Evolutionary conservation across 92 coral and sea anemone genomes (phyloP).

Genomic region (Epizoanthus illoricatus): DNA sequence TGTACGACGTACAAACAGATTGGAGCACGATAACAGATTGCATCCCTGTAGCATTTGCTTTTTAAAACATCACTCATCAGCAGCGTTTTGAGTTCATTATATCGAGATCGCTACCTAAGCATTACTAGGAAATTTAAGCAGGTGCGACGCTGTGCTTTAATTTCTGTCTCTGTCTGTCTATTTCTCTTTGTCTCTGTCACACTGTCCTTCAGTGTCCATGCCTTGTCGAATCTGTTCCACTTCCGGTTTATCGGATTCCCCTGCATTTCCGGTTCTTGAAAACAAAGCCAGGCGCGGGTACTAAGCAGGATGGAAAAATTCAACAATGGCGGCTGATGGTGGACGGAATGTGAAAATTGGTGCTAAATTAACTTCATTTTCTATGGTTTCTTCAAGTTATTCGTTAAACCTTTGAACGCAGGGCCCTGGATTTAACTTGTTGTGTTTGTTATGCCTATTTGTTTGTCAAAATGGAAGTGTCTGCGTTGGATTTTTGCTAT

Average conservation of each 20-base stretch:
- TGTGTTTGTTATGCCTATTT: conserved; percentile 75
- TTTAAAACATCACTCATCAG: too few species aligned
- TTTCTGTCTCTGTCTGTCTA: too few species aligned
- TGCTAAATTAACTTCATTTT: conserved; percentile 26
- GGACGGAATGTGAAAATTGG: conserved; percentile 21
- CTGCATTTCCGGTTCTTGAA: conserved; percentile 61
- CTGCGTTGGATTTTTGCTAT: conserved; percentile 37
- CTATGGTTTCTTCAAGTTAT: conserved; percentile 19
- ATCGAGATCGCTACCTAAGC: too few species aligned
- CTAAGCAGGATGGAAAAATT: conserved; percentile 20
- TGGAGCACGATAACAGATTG: too few species aligned
- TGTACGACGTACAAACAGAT: too few species aligned
- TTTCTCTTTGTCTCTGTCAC: too few species aligned
- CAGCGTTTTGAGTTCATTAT: too few species aligned
- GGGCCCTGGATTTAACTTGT: conserved; percentile 10
- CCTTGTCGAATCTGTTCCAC: conserved; percentile 9
- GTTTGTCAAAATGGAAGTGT: conserved; percentile 73
- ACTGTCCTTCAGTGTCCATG: too few species aligned
- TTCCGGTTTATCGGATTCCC: conserved; percentile 62
- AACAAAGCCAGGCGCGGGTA: conserved; percentile 80
- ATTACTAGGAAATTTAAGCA: too few species aligned
- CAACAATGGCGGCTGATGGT: conserved; percentile 69
- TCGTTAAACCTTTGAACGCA: conserved; percentile 1
- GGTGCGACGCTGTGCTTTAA: too few species aligned
- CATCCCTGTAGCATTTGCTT: too few species aligned